These are phyloP conservation scores for Eilema sororculum DNA, from an alignment of 2,888 invertebrate species.

Conservation along the genomic window DNA sequence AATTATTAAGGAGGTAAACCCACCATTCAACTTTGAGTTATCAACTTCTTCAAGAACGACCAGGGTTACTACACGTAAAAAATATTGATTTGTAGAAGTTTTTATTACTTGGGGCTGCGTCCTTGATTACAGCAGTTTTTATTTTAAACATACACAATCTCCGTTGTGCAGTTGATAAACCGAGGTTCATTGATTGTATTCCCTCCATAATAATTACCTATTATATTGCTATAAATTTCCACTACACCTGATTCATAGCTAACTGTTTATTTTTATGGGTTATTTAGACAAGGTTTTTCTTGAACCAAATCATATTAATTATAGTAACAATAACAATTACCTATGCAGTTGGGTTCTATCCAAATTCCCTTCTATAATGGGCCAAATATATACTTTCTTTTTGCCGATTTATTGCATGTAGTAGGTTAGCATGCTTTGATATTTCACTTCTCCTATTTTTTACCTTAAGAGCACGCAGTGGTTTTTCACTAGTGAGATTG, in stretches of 20 bases:
- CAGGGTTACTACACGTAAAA: not conserved
- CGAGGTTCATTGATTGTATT: not conserved
- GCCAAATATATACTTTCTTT: not conserved
- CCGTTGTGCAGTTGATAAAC: not conserved
- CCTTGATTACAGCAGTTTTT: not conserved
- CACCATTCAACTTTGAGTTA: not conserved
- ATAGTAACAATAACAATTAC: too few species aligned
- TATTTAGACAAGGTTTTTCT: not conserved
- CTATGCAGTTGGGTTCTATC: too few species aligned
- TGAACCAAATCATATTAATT: not conserved
- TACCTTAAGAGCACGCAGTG: not conserved
- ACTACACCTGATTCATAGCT: not conserved
- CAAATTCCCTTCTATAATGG: not conserved
- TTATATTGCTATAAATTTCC: not conserved
- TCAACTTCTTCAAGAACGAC: not conserved
- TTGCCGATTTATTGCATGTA: constrained; percentile 4
- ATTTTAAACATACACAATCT: not conserved
- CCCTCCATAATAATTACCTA: not conserved
- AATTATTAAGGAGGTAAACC: not conserved
- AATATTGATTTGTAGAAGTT: too few species aligned
- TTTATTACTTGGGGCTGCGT: too few species aligned
- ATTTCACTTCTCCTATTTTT: not conserved
- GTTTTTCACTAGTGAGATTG: not conserved
- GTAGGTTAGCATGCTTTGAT: not conserved
- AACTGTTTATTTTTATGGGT: not conserved